phyloP scores from a whole-genome alignment of 2,888 invertebrate species.

The Aspidapion aeneum region DNA sequence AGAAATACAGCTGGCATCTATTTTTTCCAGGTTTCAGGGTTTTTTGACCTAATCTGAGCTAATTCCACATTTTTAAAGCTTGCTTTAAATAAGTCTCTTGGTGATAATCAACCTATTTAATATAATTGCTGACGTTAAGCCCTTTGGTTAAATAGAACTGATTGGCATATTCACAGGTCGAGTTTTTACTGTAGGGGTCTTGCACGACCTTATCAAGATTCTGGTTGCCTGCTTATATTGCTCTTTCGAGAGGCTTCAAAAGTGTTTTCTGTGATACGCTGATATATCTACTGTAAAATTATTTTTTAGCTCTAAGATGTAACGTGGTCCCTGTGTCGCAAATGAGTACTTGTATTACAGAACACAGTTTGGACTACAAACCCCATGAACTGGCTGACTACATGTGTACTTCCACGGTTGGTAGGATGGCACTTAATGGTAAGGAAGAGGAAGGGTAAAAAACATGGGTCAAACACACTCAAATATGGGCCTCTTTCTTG shows the following conservation, averaged over 20 bases:
- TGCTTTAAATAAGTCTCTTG: no score
- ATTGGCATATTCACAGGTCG: not conserved
- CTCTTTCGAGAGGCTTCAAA: not conserved
- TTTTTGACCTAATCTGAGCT: no score
- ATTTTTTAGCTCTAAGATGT: not conserved
- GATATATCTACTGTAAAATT: not conserved
- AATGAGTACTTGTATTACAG: not conserved
- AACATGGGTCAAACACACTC: not conserved
- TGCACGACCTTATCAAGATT: no score
- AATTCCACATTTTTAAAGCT: no score
- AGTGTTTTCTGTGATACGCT: not conserved
- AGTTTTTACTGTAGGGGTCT: not conserved
- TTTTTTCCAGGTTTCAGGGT: no score
- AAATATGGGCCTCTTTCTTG: no score
- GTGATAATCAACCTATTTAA: no score
- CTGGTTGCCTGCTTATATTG: no score
- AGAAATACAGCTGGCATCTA: no score
- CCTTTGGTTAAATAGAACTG: no score
- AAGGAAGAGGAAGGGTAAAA: not conserved
- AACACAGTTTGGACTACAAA: not conserved
- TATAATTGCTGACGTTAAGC: no score
- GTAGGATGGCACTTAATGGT: not conserved
- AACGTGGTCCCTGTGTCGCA: not conserved
- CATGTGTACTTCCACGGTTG: not conserved
- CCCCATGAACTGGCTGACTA: not conserved